A percentile compares a stretch with the other conserved stretches of the same genome.
Evolutionary conservation across 2,888 invertebrate species (phyloP).

Genomic region (Monochamus alternatus): DNA sequence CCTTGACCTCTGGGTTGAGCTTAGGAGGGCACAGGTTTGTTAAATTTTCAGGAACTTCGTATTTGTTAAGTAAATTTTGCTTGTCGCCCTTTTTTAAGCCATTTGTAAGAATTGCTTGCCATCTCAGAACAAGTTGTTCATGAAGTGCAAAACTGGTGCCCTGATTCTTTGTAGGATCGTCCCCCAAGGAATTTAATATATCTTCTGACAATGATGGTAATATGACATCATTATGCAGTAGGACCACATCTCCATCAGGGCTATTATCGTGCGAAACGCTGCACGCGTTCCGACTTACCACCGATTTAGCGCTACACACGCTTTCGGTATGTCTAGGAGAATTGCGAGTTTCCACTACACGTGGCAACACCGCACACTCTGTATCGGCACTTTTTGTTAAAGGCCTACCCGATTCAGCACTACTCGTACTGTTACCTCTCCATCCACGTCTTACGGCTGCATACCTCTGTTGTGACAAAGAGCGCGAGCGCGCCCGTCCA

Average conservation of each 20-base stretch:
- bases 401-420: too few relatives aligned
- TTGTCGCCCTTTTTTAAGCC: slow-evolving; percentile 2
- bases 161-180: not conserved
- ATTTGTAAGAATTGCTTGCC: slow-evolving; percentile 1
- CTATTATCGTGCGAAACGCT: not conserved
- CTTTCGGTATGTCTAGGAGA: not conserved
- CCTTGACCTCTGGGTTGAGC: slow-evolving; percentile 6
- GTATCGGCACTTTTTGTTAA: too few relatives aligned
- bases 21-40: not conserved
- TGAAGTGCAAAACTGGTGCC: not conserved
- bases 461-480: not conserved
- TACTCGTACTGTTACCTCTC: not conserved
- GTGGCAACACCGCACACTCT: too few relatives aligned
- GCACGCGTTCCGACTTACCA: not conserved
- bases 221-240: slow-evolving; percentile 4
- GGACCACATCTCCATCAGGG: not conserved
- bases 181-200: not conserved
- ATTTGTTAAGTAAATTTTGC: not conserved
- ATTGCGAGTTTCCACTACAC: too few relatives aligned
- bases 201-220: not conserved
- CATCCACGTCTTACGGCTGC: not conserved
- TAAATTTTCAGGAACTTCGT: not conserved
- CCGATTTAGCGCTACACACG: not conserved
- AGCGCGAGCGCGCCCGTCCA: not conserved
- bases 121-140: not conserved